These are phyloP conservation scores for Palythoa grandis DNA, from an alignment of 92 coral and sea anemone genomes.

Conservation along the genomic window DNA sequence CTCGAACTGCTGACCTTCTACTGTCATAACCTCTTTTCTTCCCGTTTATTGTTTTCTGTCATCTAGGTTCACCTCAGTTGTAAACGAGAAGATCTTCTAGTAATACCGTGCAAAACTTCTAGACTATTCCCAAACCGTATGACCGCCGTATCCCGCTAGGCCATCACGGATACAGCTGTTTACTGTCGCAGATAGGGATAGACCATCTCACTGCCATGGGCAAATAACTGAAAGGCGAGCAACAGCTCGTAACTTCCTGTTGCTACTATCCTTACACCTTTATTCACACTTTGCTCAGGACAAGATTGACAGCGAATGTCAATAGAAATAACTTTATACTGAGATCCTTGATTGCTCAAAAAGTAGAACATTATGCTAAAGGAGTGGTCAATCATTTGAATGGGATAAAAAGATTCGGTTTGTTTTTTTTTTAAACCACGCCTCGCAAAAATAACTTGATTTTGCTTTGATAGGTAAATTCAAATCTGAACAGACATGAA, in stretches of 20 bases:
- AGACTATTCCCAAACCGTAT: background rate
- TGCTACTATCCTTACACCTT: background rate
- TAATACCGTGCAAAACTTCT: background rate
- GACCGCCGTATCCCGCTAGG: background rate
- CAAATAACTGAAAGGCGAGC: constrained; percentile 5
- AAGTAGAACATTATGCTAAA: background rate
- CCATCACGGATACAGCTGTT: background rate
- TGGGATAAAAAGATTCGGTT: background rate
- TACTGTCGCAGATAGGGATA: constrained; percentile 1
- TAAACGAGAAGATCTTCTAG: background rate
- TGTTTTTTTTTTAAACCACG: background rate
- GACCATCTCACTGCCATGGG: background rate
- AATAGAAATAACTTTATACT: background rate
- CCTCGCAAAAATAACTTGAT: background rate
- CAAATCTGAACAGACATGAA: too few relatives aligned
- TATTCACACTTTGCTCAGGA: constrained; percentile 7
- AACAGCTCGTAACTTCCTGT: background rate
- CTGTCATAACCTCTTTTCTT: background rate
- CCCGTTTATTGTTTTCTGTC: constrained; percentile 12
- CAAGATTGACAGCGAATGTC: background rate
- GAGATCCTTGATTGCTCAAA: background rate
- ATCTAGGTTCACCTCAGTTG: background rate
- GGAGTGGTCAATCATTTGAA: background rate
- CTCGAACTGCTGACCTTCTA: background rate
- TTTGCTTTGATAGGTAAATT: background rate